Evolutionary conservation across 2,888 invertebrate species (phyloP).

Genomic region (Antheraea yamamai): DNA sequence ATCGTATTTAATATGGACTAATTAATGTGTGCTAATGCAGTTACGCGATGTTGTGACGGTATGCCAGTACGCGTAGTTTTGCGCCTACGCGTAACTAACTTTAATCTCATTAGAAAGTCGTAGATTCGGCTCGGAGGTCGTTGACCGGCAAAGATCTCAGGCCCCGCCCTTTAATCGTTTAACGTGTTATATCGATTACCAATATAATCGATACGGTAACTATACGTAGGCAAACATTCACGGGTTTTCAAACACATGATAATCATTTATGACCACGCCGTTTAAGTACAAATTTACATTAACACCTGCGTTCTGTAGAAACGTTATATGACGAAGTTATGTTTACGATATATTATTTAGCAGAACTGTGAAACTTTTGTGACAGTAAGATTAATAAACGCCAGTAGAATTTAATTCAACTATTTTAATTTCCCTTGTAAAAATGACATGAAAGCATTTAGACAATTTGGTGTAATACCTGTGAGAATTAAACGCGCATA

Average conservation of each 20-base stretch:
- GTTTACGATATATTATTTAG: neutral
- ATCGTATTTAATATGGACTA: constrained; percentile 46
- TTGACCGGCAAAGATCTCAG: constrained; percentile 63
- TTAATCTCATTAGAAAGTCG: constrained; percentile 76
- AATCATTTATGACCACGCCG: neutral
- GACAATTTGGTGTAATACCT: neutral
- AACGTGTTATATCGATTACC: constrained; percentile 30
- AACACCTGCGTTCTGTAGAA: neutral
- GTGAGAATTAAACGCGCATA: neutral
- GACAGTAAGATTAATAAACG: neutral
- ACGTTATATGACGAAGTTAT: neutral
- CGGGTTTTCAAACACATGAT: neutral
- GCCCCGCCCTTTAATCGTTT: constrained; percentile 61
- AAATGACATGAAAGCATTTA: neutral
- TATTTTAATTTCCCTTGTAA: neutral
- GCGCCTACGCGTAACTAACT: constrained; percentile 54
- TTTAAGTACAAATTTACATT: neutral
- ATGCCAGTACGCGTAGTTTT: constrained; percentile 54
- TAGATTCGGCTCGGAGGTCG: constrained; percentile 66
- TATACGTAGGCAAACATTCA: constrained; percentile 9
- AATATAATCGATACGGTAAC: constrained; percentile 24
- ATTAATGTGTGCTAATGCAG: constrained; percentile 48
- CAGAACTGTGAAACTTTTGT: neutral
- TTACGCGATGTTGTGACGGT: constrained; percentile 47
- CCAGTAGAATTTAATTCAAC: neutral